phyloP scores from a whole-genome alignment of 2,888 invertebrate genomes.

The Drosophila pseudotakahashii region DNA sequence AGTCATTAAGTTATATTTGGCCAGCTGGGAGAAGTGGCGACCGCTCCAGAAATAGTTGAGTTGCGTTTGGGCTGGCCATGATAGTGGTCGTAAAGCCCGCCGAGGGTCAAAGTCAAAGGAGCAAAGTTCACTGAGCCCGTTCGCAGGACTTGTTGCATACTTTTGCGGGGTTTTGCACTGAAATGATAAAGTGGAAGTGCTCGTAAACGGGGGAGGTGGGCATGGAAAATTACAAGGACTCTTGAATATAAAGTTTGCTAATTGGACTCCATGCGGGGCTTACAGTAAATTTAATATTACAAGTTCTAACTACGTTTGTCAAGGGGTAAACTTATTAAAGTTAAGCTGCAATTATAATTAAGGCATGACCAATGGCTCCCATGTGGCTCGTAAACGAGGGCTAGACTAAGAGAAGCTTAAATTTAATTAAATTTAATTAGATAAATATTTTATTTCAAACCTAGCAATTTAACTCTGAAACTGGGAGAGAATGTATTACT shows the following conservation, averaged over 20 bases:
- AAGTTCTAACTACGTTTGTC: neutral
- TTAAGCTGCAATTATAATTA: neutral
- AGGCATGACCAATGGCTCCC: too few species aligned
- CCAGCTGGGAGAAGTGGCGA: slow-evolving; percentile 26
- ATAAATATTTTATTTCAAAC: neutral
- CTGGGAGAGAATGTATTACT: too few species aligned
- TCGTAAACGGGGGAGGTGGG: slow-evolving; percentile 12
- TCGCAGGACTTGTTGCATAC: slow-evolving; percentile 45
- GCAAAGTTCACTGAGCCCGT: slow-evolving; percentile 24
- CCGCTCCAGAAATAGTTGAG: slow-evolving; percentile 5
- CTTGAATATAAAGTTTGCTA: slow-evolving; percentile 18
- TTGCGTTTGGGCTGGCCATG: slow-evolving; percentile 8
- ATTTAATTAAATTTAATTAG: neutral
- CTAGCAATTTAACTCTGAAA: too few species aligned
- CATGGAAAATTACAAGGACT: slow-evolving; percentile 6
- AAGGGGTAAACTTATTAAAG: neutral
- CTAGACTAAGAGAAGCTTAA: neutral
- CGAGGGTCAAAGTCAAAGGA: slow-evolving; percentile 1
- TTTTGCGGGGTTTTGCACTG: neutral
- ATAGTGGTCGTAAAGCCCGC: slow-evolving; percentile 1
- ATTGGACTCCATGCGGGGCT: neutral
- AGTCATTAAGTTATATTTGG: slow-evolving; percentile 44
- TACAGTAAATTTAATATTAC: neutral
- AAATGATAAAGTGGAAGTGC: slow-evolving; percentile 9
- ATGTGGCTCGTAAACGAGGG: neutral